Base-by-base conservation (phyloP, 1,140 invertebrate genomes). In the Drosophila pandora region DNA sequence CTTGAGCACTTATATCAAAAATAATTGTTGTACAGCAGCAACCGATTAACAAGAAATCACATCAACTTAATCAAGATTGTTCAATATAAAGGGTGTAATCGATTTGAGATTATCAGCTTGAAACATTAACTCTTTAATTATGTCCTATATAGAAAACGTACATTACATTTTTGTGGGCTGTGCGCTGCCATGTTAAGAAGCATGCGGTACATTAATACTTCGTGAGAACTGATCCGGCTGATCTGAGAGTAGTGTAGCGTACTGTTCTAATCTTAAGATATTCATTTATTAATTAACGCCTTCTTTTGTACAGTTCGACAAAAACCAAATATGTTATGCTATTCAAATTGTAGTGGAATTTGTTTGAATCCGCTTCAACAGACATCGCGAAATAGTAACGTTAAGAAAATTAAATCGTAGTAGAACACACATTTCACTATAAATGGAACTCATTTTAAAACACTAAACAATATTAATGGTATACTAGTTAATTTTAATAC, bases 291-390 rank as follows among this genome's bases (percentile, higher is more conserved):
- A 39, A 48, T n/a, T 17, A 47, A 45, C 37, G 22, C 39, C 52
- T 60, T 52, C 49, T 13, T 45, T 53, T 77, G 57, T 60, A 71
- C 48, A 59, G 47, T 59, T 63, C 52, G 34, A 58, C 53, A 70
- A 71, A 50, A 85, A 85, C 81, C 81, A 85, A 85, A 85, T 81
- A 85, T 60, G 73, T 87, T 85, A 85, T 85, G 68, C 81, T 85
- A 85, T 87, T 85, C 81, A 85, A 74, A 75, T 87, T 69, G 61
- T 85, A 87, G 82, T 80, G 84, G 57, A 80, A 80, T 85, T 80
- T 65, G 47, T 62, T 77, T 65, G 62, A 55, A 60, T 59, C 62
- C 56, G 59, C 76, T 69, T 81, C 54, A 76, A 39, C 10, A 34
- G 25, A 79, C n/a, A 59, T 65, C 12, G 54, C 73, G 58, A 76